Evolutionary conservation across 2,888 invertebrate species (phyloP), one percentile per base, ranked within the genome.

Genomic region (Cryptophagus acutangulus): DNA sequence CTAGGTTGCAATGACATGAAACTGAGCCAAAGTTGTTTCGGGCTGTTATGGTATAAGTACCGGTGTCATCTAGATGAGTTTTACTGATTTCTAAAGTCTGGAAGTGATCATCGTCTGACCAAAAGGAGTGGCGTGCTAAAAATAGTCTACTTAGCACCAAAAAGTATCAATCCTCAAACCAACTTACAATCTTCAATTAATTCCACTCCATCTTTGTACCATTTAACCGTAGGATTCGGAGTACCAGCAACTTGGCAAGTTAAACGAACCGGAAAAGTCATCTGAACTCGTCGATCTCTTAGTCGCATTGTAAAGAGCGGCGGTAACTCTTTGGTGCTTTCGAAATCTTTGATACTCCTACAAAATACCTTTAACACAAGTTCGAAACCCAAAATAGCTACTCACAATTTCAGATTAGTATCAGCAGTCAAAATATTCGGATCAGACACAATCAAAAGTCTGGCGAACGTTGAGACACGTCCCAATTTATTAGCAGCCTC

Each of bases 291-390:
- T 15, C 89, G 73, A 63, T 90, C 88, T 2, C 88, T 74, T 4
- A 90, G 71, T 2, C 89, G 76, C 87, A 90, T 88, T 1, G 87
- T 87, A 61, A 90, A 89, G 63, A 87, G 85, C 0, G 91, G 90
- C 0, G 84, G 79, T 40, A 74, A 73, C 43, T 79, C 79, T 1
- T 71, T 71, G 24, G 63, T 62, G 3, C 69, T 71, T 45, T 60
- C 59, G 30, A 58, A 63, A 28, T 67, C 63, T 38, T 62, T 63
- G 6, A 65, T 52, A 33, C 63, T 55, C 45, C 66, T 67, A 34
- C n/a, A 26, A 20, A 20, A 20, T 9, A 26, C 26, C 26, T 3
- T 26, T 12, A 4, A 8, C 26, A 26, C n/a, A 26, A 26, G 26
- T 13, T 3, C 20, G 6, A 20, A 20, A 20, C 9, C 9, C 9